Base-by-base conservation (phyloP, 2,888 invertebrate genomes). In the Plemyria rubiginata region DNA sequence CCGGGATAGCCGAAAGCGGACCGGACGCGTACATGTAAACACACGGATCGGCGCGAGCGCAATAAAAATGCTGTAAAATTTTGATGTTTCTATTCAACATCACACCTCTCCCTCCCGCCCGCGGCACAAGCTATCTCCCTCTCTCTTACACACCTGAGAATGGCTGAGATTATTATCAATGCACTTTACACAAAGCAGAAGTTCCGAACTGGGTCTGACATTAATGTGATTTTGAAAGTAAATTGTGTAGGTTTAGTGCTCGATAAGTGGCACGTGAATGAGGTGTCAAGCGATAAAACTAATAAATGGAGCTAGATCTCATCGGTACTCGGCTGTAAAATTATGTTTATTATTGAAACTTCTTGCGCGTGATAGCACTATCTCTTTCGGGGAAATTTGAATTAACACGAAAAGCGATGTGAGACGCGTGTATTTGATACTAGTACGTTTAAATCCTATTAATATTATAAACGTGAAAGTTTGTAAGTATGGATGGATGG, bases 101-200 rank as follows among this genome's bases (percentile, higher is more conserved):
- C 73, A n/a, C 43, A 75, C 67, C 38, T 86, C 82, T 69, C 73
- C 7, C 62, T 86, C 79, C 1, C 72, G 62, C 84, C 1, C 29
- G 4, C 12, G 0, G 0, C 7, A 5, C 58, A n/a, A 7, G 22
- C 28, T 76, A 80, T 70, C 36, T 32, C 67, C 68, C 12, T 87
- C 85, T 53, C 81, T 0, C 66, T 86, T 79, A 6, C 70, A 36
- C 82, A 65, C 73, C 81, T 79, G 83, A 87, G 88, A 89, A 88
- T 85, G 84, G 86, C 77, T 81, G 79, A 85, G 90, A 91, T 90
- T 90, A 92, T 90, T 91, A 92, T 92, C 92, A 90, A 92, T 91
- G 92, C 90, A 91, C 88, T 92, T 92, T 91, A 92, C 92, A 92
- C 86, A 90, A 92, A 92, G 87, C 92, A 92, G 92, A 92, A 89